Evolutionary conservation across 2,113 vertebrate genomes (phyloP).

Genomic region (Sinosuthora webbiana): DNA sequence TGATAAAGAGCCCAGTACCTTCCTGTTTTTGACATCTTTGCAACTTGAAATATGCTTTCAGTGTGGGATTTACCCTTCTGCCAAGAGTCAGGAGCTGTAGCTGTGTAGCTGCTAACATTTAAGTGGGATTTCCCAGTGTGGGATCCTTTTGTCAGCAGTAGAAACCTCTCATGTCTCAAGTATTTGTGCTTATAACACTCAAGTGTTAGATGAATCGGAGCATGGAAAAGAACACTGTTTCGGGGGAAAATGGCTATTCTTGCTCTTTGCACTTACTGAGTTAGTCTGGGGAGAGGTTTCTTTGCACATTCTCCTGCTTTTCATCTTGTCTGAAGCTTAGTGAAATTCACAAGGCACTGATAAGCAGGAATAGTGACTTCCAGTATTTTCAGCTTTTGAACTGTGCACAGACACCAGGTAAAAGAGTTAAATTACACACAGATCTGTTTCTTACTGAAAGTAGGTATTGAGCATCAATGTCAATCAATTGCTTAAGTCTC

Average conservation of each 20-base stretch:
- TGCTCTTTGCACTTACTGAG: background rate
- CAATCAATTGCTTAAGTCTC: background rate
- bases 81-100: background rate
- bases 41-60: background rate
- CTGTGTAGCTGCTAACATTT: background rate
- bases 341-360: background rate
- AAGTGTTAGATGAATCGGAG: background rate
- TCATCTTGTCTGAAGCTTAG: background rate
- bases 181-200: slow-evolving; percentile 23
- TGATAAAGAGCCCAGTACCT: background rate
- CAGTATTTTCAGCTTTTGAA: background rate
- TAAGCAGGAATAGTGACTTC: background rate
- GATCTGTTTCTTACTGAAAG: background rate
- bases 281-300: background rate
- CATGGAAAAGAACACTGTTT: background rate
- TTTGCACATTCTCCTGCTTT: background rate
- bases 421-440: background rate
- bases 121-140: slow-evolving; percentile 27
- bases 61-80: slow-evolving; percentile 13
- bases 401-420: background rate
- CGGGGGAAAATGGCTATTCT: background rate
- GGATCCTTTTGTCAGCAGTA: background rate
- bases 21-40: background rate
- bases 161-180: slow-evolving; percentile 25
- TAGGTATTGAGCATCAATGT: background rate